phyloP scores from a whole-genome alignment of 2,888 invertebrate species.

The Cheilosia soror region DNA sequence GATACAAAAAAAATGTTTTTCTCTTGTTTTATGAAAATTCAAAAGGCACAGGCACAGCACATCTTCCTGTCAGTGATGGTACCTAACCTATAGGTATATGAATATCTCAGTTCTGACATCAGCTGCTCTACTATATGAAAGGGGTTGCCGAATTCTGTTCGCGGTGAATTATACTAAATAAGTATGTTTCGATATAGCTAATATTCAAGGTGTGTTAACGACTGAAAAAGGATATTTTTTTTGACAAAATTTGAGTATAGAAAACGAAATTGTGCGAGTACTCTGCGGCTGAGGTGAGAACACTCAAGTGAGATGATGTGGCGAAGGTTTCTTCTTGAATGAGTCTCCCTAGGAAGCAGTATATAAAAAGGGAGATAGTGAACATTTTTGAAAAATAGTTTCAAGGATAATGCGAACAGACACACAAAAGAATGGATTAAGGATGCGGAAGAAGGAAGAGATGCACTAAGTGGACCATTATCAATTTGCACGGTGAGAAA shows the following conservation, averaged over 20 bases:
- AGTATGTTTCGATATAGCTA: constrained; percentile 39
- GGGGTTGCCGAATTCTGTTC: constrained; percentile 44
- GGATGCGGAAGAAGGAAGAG: neutral
- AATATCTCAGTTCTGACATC: constrained; percentile 59
- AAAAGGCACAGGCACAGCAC: neutral
- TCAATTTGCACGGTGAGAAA: neutral
- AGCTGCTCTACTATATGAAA: constrained; percentile 46
- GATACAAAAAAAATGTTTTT: neutral
- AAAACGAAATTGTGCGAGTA: neutral
- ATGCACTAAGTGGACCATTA: constrained; percentile 16
- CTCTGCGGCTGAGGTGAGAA: constrained; percentile 52
- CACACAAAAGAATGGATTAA: neutral
- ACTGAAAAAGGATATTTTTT: constrained; percentile 16
- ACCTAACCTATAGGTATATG: neutral
- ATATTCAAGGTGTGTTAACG: constrained; percentile 40
- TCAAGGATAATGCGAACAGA: constrained; percentile 18
- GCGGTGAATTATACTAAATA: constrained; percentile 20
- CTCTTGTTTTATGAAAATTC: constrained; percentile 13
- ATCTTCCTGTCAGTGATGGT: constrained; percentile 9
- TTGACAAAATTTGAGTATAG: neutral
- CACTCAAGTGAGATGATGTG: constrained; percentile 56
- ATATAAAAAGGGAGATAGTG: neutral
- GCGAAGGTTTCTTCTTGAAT: constrained; percentile 2
- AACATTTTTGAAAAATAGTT: neutral
- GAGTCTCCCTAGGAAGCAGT: neutral